Conservation (phyloP, 2,888 invertebrate genomes). For the Notodromas monacha region DNA sequence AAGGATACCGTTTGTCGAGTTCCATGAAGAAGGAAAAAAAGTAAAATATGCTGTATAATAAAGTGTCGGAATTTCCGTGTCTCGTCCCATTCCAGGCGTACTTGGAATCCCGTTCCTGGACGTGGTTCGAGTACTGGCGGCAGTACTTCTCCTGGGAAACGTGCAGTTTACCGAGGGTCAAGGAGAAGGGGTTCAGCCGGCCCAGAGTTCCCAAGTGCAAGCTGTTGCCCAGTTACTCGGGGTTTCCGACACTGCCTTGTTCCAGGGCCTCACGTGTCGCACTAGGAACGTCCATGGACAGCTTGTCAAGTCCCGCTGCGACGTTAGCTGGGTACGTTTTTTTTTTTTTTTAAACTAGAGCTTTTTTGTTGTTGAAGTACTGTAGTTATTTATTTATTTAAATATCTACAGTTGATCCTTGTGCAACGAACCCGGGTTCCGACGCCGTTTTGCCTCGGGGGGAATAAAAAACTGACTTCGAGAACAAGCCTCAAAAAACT, state of each 20-base stretch:
- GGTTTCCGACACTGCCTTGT: conserved; percentile 34
- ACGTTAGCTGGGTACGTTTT: conserved; percentile 45
- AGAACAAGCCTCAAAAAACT: too few relatives aligned
- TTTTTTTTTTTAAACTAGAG: too few relatives aligned
- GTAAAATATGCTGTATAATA: too few relatives aligned
- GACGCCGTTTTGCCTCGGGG: too few relatives aligned
- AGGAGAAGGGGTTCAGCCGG: conserved; percentile 19
- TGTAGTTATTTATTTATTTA: too few relatives aligned
- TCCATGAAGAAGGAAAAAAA: too few relatives aligned
- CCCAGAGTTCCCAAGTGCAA: conserved; percentile 43
- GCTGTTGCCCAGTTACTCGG: conserved; percentile 54
- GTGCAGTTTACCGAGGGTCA: conserved; percentile 41
- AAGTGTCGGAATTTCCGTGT: too few relatives aligned
- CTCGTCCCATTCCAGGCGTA: conserved; percentile 28
- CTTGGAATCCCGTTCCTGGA: conserved; percentile 76
- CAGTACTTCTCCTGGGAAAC: conserved; percentile 63
- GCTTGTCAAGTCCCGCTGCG: conserved; percentile 42
- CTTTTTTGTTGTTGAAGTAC: too few relatives aligned
- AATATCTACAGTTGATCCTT: too few relatives aligned
- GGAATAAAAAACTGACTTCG: too few relatives aligned
- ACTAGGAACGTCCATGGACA: conserved; percentile 43
- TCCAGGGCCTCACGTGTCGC: conserved; percentile 46
- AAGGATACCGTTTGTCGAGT: too few relatives aligned
- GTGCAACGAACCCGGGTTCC: too few relatives aligned
- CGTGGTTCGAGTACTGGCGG: conserved; percentile 61